Conservation (phyloP, 1,140 invertebrate species). For the Sitobion miscanthi region DNA sequence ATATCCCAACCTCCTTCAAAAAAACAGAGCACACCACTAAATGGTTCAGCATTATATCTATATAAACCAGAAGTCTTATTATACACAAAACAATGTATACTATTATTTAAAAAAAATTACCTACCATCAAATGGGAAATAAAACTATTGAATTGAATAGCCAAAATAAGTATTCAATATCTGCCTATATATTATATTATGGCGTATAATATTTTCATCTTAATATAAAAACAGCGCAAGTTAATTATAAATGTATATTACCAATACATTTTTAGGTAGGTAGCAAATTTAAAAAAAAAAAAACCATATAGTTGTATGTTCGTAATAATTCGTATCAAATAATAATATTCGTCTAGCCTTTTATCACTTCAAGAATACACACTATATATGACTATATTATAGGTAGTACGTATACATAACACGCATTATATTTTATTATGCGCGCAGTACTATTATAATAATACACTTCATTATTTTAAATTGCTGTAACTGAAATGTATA, state of each 20-base stretch:
- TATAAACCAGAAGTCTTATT: no score
- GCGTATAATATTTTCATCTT: not conserved
- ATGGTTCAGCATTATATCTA: no score
- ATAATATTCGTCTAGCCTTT: not conserved
- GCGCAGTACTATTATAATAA: not conserved
- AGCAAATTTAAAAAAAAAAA: not conserved
- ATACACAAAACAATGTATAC: no score
- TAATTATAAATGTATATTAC: not conserved
- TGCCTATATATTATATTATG: no score
- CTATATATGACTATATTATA: not conserved
- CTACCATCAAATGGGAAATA: not conserved
- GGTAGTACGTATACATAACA: not conserved
- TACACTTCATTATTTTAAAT: not conserved
- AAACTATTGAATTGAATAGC: not conserved
- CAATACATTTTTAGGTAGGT: not conserved
- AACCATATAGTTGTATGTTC: not conserved
- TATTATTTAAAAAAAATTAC: no score
- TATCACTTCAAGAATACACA: not conserved
- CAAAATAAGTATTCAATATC: not conserved
- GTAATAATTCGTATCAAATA: not conserved
- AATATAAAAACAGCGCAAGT: not conserved
- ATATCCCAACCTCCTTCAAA: no score
- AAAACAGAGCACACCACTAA: no score
- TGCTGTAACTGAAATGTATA: slow-evolving; percentile 11
- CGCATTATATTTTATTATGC: not conserved